Base-by-base conservation (phyloP, 2,888 invertebrate species). In the Tachina lurida region DNA sequence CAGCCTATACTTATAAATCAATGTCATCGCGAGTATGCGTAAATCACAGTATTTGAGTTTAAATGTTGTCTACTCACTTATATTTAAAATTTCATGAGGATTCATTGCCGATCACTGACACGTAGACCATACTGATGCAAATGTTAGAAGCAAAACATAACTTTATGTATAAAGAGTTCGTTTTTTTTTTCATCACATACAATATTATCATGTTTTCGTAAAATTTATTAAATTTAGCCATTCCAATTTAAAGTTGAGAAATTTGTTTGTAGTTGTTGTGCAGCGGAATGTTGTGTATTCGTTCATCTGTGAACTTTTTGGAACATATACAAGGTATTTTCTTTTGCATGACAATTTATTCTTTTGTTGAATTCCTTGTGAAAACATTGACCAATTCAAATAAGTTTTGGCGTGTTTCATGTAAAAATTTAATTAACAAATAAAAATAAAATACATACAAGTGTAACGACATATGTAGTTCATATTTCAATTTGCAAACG, bases 171-270 rank as follows among this genome's bases (percentile, higher is more conserved):
- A 31, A 31, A 31, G n/a, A n/a, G n/a, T n/a, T n/a, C n/a, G n/a
- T n/a, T n/a, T n/a, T n/a, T n/a, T n/a, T n/a, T n/a, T n/a, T n/a
- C n/a, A n/a, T n/a, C n/a, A n/a, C n/a, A n/a, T n/a, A n/a, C n/a
- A n/a, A n/a, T n/a, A n/a, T n/a, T 47, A 15, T 31, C 1, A 56
- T 43, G 43, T 70, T 56, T 56, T 43, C 43, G 43, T 22, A 43
- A 63, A 75, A 75, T 43, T 75, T 43, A 43, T 43, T 52, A 63
- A 75, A 54, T 39, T 63, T 52, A 10, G 10, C 43, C 52, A 62
- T 49, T 12, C 58, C 47, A 60, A 56, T 41, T 15, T n/a, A 12
- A 15, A 31, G 45, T 31, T 31, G 31, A n/a, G 41, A 10, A 62
- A 43, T 31, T 2, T 31, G 4, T 43, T 39, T 52, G 10, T 47